Percentiles rank a stretch among this genome's conserved stretches.
These are phyloP conservation scores for Pachyrhynchus sulphureomaculatus DNA, from an alignment of 1,140 invertebrate genomes.

Conservation along the genomic window DNA sequence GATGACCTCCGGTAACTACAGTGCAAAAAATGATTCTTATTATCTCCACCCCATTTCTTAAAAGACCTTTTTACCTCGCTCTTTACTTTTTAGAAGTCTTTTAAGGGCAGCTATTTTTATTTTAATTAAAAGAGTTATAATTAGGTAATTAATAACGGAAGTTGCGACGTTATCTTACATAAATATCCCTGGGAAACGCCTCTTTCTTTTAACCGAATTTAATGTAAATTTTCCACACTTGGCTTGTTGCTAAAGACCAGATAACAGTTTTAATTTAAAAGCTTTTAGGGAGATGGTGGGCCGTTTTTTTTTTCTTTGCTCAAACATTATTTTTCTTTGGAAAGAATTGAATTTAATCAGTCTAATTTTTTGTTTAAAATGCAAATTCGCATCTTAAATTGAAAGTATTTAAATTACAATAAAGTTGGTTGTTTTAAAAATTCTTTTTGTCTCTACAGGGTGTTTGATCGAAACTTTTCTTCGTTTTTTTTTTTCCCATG, in stretches of 20 bases:
- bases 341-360: not conserved
- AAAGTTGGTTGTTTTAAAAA: no score
- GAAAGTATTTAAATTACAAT: no score
- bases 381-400: no score
- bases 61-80: not conserved
- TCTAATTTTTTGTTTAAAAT: no score
- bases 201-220: slow-evolving; percentile 26
- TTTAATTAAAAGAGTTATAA: slow-evolving; percentile 45
- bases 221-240: slow-evolving; percentile 33
- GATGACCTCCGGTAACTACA: no score
- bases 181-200: slow-evolving; percentile 29
- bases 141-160: slow-evolving; percentile 44
- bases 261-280: slow-evolving; percentile 33
- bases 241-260: slow-evolving; percentile 29
- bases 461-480: no score
- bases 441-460: no score
- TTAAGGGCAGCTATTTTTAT: slow-evolving; percentile 13
- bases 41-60: not conserved
- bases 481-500: no score
- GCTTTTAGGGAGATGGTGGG: slow-evolving; percentile 15
- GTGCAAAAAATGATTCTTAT: not conserved
- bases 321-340: slow-evolving; percentile 5
- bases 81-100: not conserved
- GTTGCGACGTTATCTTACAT: slow-evolving; percentile 34
- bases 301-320: not conserved